Conservation (phyloP, 1,140 invertebrate species). For the Meteorus sp. region DNA sequence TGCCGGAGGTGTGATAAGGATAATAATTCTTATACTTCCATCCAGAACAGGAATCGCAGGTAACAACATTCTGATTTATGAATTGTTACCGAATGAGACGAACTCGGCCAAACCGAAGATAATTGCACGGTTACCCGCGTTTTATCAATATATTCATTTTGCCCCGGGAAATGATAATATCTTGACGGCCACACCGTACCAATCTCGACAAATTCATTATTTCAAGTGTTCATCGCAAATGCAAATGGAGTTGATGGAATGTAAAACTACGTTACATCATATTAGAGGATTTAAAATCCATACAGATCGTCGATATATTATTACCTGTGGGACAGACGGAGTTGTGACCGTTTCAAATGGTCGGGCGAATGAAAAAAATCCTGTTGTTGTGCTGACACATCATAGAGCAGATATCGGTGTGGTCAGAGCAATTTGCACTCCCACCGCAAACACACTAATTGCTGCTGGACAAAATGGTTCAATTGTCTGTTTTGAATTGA, state of each 20-base stretch:
- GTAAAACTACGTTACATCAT: slow-evolving; percentile 34
- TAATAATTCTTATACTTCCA: slow-evolving; percentile 31
- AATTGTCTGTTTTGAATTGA: slow-evolving; percentile 34
- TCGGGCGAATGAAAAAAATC: not conserved
- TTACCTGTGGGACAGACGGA: slow-evolving; percentile 40
- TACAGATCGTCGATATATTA: slow-evolving; percentile 39
- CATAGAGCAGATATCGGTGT: slow-evolving; percentile 42
- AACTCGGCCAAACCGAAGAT: slow-evolving; percentile 6
- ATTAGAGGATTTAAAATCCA: slow-evolving; percentile 36
- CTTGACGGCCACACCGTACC: slow-evolving; percentile 41
- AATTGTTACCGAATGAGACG: slow-evolving; percentile 5
- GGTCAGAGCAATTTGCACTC: slow-evolving; percentile 36
- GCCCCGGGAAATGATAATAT: slow-evolving; percentile 19
- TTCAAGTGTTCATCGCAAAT: slow-evolving; percentile 32
- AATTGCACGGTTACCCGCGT: slow-evolving; percentile 21
- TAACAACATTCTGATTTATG: slow-evolving; percentile 33
- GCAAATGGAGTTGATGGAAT: slow-evolving; percentile 24
- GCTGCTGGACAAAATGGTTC: slow-evolving; percentile 45
- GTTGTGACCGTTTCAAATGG: slow-evolving; percentile 34
- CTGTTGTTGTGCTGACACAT: slow-evolving; percentile 34
- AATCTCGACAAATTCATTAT: slow-evolving; percentile 34
- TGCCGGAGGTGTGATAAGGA: slow-evolving; percentile 18
- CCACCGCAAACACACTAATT: slow-evolving; percentile 32
- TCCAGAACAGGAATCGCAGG: slow-evolving; percentile 19
- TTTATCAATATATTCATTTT: slow-evolving; percentile 25